Conservation (phyloP, 2,797 vertebrate genomes). For the Micromesistius poutassou region DNA sequence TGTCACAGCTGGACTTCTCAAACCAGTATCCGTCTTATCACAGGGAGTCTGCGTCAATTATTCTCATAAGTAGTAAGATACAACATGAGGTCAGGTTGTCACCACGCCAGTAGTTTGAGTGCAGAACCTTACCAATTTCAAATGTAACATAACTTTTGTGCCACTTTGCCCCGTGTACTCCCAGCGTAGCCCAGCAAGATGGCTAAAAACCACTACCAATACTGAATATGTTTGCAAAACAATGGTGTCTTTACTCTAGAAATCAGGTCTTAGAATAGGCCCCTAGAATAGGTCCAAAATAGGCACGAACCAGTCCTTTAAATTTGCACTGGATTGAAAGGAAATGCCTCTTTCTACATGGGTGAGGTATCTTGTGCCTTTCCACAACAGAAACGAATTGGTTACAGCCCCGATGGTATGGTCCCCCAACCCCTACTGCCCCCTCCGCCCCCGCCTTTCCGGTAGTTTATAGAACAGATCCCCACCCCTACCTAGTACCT, state of each 20-base stretch:
- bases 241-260: not conserved
- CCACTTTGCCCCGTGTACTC: not conserved
- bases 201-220: not conserved
- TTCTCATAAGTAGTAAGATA: too few species aligned
- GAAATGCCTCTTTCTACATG: not conserved
- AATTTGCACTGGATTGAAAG: not conserved
- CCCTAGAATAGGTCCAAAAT: not conserved
- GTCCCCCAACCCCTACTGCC: constrained; percentile 42
- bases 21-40: too few species aligned
- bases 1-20: too few species aligned
- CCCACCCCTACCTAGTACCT: constrained; percentile 30
- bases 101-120: too few species aligned
- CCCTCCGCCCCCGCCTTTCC: constrained; percentile 45
- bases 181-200: not conserved
- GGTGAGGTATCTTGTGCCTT: constrained; percentile 64
- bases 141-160: not conserved
- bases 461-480: constrained; percentile 54
- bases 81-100: too few species aligned
- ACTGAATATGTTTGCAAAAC: not conserved
- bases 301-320: not conserved
- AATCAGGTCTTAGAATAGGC: not conserved
- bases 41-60: too few species aligned
- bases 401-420: constrained; percentile 33
- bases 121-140: not conserved
- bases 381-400: constrained; percentile 3